A percentile compares a stretch with the other conserved stretches of the same genome.
These are phyloP conservation scores for Julus scanicus DNA, from an alignment of 2,888 invertebrate genomes.

Conservation along the genomic window DNA sequence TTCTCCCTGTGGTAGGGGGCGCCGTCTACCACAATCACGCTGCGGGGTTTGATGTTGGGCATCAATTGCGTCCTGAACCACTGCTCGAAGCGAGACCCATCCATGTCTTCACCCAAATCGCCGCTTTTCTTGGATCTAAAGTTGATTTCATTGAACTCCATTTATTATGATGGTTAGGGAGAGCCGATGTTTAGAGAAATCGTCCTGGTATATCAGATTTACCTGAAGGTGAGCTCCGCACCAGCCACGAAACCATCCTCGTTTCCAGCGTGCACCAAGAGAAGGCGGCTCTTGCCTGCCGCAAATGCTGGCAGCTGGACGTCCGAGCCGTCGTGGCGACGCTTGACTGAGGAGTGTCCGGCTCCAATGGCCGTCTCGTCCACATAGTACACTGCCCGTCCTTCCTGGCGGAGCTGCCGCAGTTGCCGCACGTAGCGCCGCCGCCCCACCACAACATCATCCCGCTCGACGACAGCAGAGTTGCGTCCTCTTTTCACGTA, in stretches of 20 bases:
- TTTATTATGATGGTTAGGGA: too few relatives aligned
- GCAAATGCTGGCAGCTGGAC: not conserved
- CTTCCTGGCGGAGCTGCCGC: not conserved
- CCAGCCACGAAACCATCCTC: slow-evolving; percentile 38
- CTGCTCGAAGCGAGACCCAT: slow-evolving; percentile 19
- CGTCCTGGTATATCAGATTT: too few relatives aligned
- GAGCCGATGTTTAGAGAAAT: too few relatives aligned
- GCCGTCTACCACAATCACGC: slow-evolving; percentile 55
- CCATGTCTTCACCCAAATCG: slow-evolving; percentile 46
- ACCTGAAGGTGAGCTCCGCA: not conserved
- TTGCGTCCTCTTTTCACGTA: not conserved
- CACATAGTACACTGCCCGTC: not conserved
- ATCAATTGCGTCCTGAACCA: slow-evolving; percentile 50
- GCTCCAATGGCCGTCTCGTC: not conserved
- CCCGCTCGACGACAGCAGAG: not conserved
- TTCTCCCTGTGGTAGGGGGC: slow-evolving; percentile 52
- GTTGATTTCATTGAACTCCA: too few relatives aligned
- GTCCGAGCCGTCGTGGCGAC: not conserved
- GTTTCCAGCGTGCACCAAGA: slow-evolving; percentile 30
- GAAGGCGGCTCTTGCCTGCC: not conserved
- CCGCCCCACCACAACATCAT: not conserved
- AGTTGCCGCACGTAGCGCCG: not conserved
- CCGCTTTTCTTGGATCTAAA: slow-evolving; percentile 17
- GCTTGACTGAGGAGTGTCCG: not conserved
- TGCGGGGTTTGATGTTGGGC: slow-evolving; percentile 52